These are phyloP conservation scores for Callosobruchus maculatus DNA, from an alignment of 2,888 invertebrate genomes.

Conservation along the genomic window DNA sequence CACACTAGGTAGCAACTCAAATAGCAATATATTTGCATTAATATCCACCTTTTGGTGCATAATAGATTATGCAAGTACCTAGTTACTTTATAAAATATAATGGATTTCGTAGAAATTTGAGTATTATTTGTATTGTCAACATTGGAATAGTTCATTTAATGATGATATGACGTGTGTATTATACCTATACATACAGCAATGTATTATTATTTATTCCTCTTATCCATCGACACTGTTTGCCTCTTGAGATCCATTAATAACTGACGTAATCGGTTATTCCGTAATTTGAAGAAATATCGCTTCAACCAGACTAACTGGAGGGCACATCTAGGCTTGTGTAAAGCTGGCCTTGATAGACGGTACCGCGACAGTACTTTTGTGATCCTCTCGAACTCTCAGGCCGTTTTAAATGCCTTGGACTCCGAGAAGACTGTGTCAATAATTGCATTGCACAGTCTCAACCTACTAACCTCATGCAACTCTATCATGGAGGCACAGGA, in stretches of 20 bases:
- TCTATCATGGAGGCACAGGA: too few relatives aligned
- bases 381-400: too few relatives aligned
- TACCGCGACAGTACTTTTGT: too few relatives aligned
- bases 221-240: background rate
- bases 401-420: too few relatives aligned
- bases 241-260: background rate
- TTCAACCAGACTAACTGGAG: too few relatives aligned
- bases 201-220: background rate
- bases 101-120: background rate
- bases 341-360: too few relatives aligned
- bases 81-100: background rate
- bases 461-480: too few relatives aligned
- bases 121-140: background rate
- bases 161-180: background rate
- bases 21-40: background rate
- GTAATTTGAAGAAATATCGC: background rate
- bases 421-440: too few relatives aligned
- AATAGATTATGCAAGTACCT: background rate
- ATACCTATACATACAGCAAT: background rate
- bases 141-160: background rate
- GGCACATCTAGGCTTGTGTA: too few relatives aligned
- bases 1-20: background rate
- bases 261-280: background rate
- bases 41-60: background rate
- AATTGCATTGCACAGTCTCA: too few relatives aligned